Base-by-base conservation (phyloP, 2,113 vertebrate genomes). In the Tachysurus vachellii region DNA sequence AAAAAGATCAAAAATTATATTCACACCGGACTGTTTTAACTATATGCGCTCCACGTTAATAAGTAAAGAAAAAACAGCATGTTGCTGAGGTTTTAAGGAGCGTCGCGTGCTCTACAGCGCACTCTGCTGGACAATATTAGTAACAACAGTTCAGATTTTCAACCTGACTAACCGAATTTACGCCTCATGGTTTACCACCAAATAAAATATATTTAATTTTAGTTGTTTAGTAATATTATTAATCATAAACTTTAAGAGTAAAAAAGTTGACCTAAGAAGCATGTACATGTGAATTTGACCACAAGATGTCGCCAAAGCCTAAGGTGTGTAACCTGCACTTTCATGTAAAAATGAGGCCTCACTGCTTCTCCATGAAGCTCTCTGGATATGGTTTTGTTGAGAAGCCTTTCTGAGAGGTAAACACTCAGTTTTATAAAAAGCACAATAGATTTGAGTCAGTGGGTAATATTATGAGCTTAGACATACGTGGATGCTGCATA, bases 101-200 rank as follows among this genome's bases (percentile, higher is more conserved):
- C 50, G 5, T 50, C 26, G 26, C 2, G 6, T 28, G 42, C 73
- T 85, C 70, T 77, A 53, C 3, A 71, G 81, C 85, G 85, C 81
- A 54, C 42, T 80, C 88, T 89, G 88, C 62, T 89, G 88, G 53
- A 53, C 44, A 5, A 54, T n/a, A 53, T n/a, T 19, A 47, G 36
- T 36, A 85, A 47, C 66, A 13, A 50, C 12, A 3, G 1, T 59
- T 73, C 23, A 36, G 82, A 26, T 36, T 61, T 23, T 71, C 21
- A 84, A 4, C 19, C 14, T 21, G 19, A 56, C 2, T 26, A 23
- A 17, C 13, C 21, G 10, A 56, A 83, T 57, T 56, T 11, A 83
- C 26, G 53, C 64, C 47, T 83, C 47, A 36, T 64, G 56, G 6
- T 66, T 1, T n/a, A 36, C 23, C 36, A 17, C 12, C 28, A 71